These are phyloP conservation scores for Drosophila picticornis DNA, from an alignment of 2,888 invertebrate genomes.

Conservation along the genomic window DNA sequence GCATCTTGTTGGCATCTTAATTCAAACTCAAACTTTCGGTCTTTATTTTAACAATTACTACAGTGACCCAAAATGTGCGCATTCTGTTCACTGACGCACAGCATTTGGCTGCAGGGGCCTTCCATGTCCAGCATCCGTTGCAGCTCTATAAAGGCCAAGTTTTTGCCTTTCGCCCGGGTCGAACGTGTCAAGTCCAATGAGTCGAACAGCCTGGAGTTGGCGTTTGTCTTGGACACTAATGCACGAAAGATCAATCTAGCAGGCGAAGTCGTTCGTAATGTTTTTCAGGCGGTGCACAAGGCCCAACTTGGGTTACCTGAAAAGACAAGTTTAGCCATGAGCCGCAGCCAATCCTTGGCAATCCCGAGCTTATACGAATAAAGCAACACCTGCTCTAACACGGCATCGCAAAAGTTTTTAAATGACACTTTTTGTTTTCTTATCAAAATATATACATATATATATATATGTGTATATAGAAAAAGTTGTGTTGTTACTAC, in stretches of 20 bases:
- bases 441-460: background rate
- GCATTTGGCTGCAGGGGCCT: slow-evolving; percentile 21
- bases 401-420: slow-evolving; percentile 45
- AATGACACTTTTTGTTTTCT: slow-evolving; percentile 11
- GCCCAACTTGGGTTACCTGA: slow-evolving; percentile 39
- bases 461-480: background rate
- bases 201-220: slow-evolving; percentile 13
- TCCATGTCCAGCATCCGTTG: slow-evolving; percentile 11
- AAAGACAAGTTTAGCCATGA: slow-evolving; percentile 32
- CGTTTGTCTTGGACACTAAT: slow-evolving; percentile 32
- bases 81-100: slow-evolving; percentile 9
- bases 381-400: slow-evolving; percentile 18
- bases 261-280: slow-evolving; percentile 25
- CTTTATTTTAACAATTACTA: background rate
- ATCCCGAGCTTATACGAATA: slow-evolving; percentile 37
- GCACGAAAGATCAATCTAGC: slow-evolving; percentile 45
- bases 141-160: slow-evolving; percentile 22
- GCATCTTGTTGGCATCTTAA: background rate
- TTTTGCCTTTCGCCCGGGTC: slow-evolving; percentile 42
- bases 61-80: slow-evolving; percentile 28
- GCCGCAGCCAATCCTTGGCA: slow-evolving; percentile 40
- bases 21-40: slow-evolving; percentile 2
- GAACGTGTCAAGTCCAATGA: slow-evolving; percentile 27
- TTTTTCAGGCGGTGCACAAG: slow-evolving; percentile 39
- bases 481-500: background rate